These are phyloP conservation scores for Anomalospiza imberbis DNA, from an alignment of 2,797 vertebrate genomes.

Conservation along the genomic window DNA sequence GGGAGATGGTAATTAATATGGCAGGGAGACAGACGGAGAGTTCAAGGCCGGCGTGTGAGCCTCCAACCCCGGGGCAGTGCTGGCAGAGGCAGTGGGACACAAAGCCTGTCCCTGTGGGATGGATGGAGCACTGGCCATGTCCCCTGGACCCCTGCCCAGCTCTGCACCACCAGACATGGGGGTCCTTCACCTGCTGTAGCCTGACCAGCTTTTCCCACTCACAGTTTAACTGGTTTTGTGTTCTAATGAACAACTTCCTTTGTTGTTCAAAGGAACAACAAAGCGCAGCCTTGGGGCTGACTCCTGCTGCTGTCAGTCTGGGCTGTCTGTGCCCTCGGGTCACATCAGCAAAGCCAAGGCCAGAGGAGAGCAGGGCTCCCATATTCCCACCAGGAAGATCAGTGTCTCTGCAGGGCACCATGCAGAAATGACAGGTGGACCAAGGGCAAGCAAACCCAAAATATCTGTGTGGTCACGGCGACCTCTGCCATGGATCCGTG, in stretches of 20 bases:
- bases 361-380: background rate
- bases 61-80: background rate
- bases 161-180: background rate
- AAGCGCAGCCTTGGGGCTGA: fast-evolving
- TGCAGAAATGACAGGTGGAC: background rate
- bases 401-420: background rate
- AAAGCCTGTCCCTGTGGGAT: background rate
- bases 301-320: background rate
- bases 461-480: fast-evolving
- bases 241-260: background rate
- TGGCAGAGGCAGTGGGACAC: background rate
- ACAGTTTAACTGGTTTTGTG: background rate
- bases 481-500: fast-evolving
- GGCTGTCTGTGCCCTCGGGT: background rate
- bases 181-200: background rate
- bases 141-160: background rate
- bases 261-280: too few relatives aligned
- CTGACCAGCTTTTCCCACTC: background rate
- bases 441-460: background rate
- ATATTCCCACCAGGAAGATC: background rate
- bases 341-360: background rate
- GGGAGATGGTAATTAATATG: constrained; percentile 76
- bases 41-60: constrained; percentile 71
- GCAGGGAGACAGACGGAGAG: constrained; percentile 71
- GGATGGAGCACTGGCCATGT: background rate